A percentile compares a stretch with the other conserved stretches of the same genome.
Conservation (phyloP, 2,797 vertebrate species). For the Anabacerthia variegaticeps region DNA sequence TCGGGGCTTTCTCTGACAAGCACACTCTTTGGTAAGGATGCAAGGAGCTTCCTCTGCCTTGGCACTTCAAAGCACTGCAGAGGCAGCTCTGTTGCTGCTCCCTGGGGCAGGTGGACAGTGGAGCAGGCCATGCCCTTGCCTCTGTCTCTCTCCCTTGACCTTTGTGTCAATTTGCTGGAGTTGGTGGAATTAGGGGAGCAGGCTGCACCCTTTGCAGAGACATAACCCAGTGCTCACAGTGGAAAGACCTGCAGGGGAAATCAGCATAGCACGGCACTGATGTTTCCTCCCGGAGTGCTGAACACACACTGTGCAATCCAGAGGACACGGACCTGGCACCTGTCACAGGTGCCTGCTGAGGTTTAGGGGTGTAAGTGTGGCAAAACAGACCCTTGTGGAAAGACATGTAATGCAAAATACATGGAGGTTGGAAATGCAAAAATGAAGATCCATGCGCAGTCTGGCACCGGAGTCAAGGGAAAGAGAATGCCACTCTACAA, state of each 20-base stretch:
- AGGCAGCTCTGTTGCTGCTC: not conserved
- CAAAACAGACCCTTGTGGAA: not conserved
- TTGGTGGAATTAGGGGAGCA: not conserved
- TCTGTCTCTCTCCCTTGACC: not conserved
- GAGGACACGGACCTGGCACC: not conserved
- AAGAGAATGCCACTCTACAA: not conserved
- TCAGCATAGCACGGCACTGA: fast-evolving
- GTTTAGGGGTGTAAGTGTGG: not conserved
- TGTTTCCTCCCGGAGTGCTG: fast-evolving
- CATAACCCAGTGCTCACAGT: not conserved
- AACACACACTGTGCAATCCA: fast-evolving
- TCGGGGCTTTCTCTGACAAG: slow-evolving; percentile 28
- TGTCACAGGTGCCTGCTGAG: not conserved
- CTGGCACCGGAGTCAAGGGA: not conserved
- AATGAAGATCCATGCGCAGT: fast-evolving
- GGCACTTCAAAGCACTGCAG: not conserved
- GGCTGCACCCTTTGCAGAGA: not conserved
- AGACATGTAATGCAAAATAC: not conserved
- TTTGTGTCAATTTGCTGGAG: not conserved
- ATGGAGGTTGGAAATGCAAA: fast-evolving
- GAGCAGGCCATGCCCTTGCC: not conserved
- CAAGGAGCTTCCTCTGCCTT: not conserved
- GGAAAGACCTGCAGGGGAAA: not conserved
- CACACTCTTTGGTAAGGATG: not conserved
- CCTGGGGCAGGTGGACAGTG: not conserved